Conservation (phyloP, 1,140 invertebrate species). For the Zophobas atratus region DNA sequence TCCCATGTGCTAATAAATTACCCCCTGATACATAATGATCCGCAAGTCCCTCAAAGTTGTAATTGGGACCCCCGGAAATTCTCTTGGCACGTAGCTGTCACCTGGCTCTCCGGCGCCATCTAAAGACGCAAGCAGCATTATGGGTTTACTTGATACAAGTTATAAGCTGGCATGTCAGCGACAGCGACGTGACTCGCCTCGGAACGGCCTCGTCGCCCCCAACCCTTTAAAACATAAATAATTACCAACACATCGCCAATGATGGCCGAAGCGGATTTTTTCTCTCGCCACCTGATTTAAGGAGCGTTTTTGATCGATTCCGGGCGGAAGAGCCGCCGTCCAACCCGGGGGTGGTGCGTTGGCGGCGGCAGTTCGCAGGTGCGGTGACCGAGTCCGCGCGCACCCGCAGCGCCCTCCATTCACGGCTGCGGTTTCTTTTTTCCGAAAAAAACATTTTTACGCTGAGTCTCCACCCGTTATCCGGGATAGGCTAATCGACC, state of each 20-base stretch:
- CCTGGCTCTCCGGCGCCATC: conserved; percentile 58
- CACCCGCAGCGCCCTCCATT: conserved; percentile 68
- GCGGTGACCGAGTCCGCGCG: conserved; percentile 71
- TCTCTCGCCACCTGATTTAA: conserved; percentile 24
- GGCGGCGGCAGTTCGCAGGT: conserved; percentile 69
- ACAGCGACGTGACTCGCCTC: conserved; percentile 60
- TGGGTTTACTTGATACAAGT: conserved; percentile 63
- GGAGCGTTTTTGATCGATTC: conserved; percentile 18
- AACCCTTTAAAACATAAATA: conserved; percentile 47
- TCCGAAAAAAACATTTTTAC: conserved; percentile 67
- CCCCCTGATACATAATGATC: conserved; percentile 21
- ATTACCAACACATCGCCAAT: conserved; percentile 18
- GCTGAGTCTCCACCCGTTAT: conserved; percentile 67
- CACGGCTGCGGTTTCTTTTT: conserved; percentile 66
- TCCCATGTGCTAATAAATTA: conserved; percentile 8
- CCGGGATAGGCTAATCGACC: conserved; percentile 67
- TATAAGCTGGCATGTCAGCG: conserved; percentile 61
- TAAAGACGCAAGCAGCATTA: conserved; percentile 54
- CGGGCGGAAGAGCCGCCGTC: conserved; percentile 31
- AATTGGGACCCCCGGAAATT: conserved; percentile 57
- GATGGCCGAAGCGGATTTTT: conserved; percentile 19
- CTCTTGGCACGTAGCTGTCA: conserved; percentile 61
- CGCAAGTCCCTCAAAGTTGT: conserved; percentile 55
- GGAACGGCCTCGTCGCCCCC: conserved; percentile 54
- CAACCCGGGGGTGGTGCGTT: conserved; percentile 57